These are phyloP conservation scores for Drosophila kambysellisi DNA, from an alignment of 2,888 invertebrate species.

Conservation along the genomic window DNA sequence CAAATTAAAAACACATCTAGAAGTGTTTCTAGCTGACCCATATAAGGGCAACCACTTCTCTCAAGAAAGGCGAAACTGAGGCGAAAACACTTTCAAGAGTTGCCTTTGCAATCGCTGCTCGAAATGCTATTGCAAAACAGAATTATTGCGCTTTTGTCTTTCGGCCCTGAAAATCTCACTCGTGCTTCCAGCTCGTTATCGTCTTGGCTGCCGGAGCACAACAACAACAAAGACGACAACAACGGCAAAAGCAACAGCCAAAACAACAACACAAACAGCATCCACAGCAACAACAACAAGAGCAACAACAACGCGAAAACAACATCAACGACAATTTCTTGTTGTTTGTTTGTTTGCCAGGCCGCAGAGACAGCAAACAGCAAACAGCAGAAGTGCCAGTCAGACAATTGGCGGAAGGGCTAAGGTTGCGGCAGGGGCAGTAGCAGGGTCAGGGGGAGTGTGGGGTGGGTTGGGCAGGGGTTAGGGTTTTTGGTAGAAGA, in stretches of 20 bases:
- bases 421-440: neutral
- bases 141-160: constrained; percentile 58
- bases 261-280: neutral
- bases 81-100: constrained; percentile 20
- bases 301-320: neutral
- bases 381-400: constrained; percentile 42
- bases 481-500: neutral
- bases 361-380: constrained; percentile 60
- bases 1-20: neutral
- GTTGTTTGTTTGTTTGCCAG: constrained; percentile 56
- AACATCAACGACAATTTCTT: constrained; percentile 36
- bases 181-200: constrained; percentile 54
- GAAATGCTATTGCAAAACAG: constrained; percentile 6
- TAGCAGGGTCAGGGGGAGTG: neutral
- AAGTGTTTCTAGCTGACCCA: no score
- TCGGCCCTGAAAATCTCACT: constrained; percentile 38
- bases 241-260: neutral
- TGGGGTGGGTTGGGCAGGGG: neutral
- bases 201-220: constrained; percentile 40
- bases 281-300: neutral
- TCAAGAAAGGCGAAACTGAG: constrained; percentile 4
- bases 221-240: constrained; percentile 2
- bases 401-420: constrained; percentile 26
- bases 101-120: neutral
- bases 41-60: neutral